Conservation (phyloP, 2,797 vertebrate genomes). For the Sebastes taczanowskii region DNA sequence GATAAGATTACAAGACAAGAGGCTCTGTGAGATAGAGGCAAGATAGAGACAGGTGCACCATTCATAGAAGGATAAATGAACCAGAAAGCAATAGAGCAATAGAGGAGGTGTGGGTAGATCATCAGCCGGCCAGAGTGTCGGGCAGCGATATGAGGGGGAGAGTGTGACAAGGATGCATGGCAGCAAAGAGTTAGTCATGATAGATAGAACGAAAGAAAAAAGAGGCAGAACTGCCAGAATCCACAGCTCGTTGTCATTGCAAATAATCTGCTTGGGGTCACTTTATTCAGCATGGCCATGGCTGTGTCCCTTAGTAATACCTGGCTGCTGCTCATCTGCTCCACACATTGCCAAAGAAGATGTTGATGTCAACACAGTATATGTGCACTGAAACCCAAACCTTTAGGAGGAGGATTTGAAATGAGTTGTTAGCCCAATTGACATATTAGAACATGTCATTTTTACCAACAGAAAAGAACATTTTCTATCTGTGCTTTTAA, state of each 20-base stretch:
- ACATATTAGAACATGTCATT: neutral
- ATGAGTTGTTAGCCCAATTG: no score
- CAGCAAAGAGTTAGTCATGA: slow-evolving; percentile 28
- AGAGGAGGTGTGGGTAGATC: neutral
- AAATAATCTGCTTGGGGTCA: slow-evolving; percentile 56
- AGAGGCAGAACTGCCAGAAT: slow-evolving; percentile 34
- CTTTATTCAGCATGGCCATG: slow-evolving; percentile 11
- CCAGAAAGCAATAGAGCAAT: slow-evolving; percentile 11
- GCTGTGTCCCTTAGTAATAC: neutral
- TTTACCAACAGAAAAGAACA: neutral
- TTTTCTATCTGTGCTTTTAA: neutral
- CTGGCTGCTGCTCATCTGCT: slow-evolving; percentile 4
- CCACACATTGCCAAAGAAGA: neutral
- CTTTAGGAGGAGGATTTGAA: neutral
- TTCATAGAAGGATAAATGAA: slow-evolving; percentile 34
- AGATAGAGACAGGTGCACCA: slow-evolving; percentile 17
- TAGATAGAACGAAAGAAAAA: slow-evolving; percentile 2
- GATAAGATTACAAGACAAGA: slow-evolving; percentile 19
- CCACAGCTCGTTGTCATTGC: slow-evolving; percentile 49
- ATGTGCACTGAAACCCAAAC: neutral
- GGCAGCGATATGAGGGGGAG: slow-evolving; percentile 11
- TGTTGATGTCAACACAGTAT: neutral
- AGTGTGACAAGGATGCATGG: slow-evolving; percentile 31
- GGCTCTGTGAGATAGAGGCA: neutral
- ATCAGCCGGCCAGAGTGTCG: slow-evolving; percentile 31